Evolutionary conservation across 30 jellyfish, hydroid and myxozoan genomes (phyloP), one percentile per base, ranked within the genome.

Genomic region (Aurelia sp.): DNA sequence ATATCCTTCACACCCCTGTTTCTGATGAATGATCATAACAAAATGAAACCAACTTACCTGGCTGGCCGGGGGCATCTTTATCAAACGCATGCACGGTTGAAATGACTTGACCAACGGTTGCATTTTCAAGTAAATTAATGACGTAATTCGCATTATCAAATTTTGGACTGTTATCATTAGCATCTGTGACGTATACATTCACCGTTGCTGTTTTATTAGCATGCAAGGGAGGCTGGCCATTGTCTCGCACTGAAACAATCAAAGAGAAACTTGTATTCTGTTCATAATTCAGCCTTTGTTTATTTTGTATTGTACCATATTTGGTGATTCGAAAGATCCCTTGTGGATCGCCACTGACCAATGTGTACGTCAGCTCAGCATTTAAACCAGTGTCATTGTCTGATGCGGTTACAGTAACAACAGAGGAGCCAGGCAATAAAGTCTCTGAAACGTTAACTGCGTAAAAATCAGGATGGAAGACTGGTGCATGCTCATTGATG

Each of bases 401-500:
- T 33, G 94, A 52, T 48, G 97, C 97, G 0, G 78, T 62, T 16
- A 94, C 85, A 62, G 83, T 50, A 13, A 76, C 61, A 35, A 94
- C 67, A 0, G 97, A 55, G 17, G 92, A 72, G 3, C 94, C 96
- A 27, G 97, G 92, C 65, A 67, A 66, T 72, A 88, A 24, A n/a
- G 90, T 58, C 65, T 94, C 98, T 3, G 97, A 78, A 10, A 94
- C 91, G 63, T 76, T 87, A 33, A 81, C 80, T 18, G 67, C 80
- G 68, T 94, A 94, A 27, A 24, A 57, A n/a, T 38, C 67, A 18
- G 83, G 88, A 0, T 64, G 50, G 89, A 89, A 93, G 81, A 72
- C 87, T 15, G 98, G 98, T 20, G 88, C 81, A 76, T 67, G 86
- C 53, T 94, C 97, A 68, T 94, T 94, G 73, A 94, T 82, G 71